Conservation (phyloP, 2,797 vertebrate genomes). For the Nothura maculosa region DNA sequence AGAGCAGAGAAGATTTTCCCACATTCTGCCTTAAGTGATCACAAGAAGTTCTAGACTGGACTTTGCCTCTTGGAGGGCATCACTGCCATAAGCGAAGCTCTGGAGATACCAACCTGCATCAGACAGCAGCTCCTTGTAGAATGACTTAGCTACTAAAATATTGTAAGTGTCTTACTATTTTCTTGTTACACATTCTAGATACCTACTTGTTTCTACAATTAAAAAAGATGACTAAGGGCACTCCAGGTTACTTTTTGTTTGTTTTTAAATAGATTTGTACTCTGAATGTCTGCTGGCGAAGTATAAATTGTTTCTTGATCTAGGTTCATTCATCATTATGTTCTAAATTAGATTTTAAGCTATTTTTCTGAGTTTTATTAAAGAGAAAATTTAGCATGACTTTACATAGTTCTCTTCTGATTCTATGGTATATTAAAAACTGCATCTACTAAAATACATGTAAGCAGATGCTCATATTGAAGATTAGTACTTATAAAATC, state of each 20-base stretch:
- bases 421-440: not conserved
- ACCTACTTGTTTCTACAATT: not conserved
- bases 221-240: not conserved
- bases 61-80: not conserved
- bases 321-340: not conserved
- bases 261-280: not conserved
- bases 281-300: not conserved
- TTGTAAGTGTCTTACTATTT: not conserved
- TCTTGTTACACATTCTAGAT: not conserved
- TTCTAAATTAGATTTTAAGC: not conserved
- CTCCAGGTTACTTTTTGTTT: not conserved
- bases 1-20: not conserved
- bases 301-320: not conserved
- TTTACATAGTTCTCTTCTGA: not conserved
- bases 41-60: not conserved
- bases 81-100: rapidly evolving
- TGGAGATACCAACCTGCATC: not conserved
- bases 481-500: not conserved
- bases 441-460: not conserved
- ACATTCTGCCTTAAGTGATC: not conserved
- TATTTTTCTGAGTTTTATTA: not conserved
- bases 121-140: not conserved
- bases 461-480: not conserved
- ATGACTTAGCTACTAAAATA: not conserved
- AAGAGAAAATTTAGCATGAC: not conserved